Conservation (phyloP, 2,888 invertebrate species). For the Helleia helle region DNA sequence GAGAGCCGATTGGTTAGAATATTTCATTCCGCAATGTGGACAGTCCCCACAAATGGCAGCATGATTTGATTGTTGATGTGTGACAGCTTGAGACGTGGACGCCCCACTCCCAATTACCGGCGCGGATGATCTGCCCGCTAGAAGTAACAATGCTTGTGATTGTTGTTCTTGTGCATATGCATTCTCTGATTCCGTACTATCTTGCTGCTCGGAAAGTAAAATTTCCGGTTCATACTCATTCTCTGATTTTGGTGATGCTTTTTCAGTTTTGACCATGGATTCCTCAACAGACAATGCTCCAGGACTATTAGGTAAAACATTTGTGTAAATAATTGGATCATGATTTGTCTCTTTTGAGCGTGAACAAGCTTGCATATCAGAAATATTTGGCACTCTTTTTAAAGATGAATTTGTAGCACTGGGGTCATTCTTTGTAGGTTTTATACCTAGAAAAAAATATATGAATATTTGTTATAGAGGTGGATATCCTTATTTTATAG, state of each 20-base stretch:
- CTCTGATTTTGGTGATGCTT: conserved; percentile 61
- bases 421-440: conserved; percentile 60
- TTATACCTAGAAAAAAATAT: conserved; percentile 46
- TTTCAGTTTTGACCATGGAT: conserved; percentile 51
- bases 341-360: conserved; percentile 45
- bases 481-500: no score
- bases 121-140: conserved; percentile 57
- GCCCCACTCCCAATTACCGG: conserved; percentile 42
- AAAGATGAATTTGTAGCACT: conserved; percentile 37
- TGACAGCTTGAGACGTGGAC: conserved; percentile 52
- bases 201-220: conserved; percentile 60
- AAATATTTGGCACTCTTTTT: conserved; percentile 47
- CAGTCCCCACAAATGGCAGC: conserved; percentile 76
- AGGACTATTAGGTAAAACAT: conserved; percentile 46
- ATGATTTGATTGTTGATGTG: conserved; percentile 62
- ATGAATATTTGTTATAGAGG: no score
- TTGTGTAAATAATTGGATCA: conserved; percentile 38
- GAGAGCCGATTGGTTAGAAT: conserved; percentile 80
- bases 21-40: conserved; percentile 79
- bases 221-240: conserved; percentile 65
- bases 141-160: conserved; percentile 48
- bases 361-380: conserved; percentile 37
- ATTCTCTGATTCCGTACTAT: conserved; percentile 47
- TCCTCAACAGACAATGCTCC: conserved; percentile 44
- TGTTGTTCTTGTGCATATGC: conserved; percentile 51